Conservation (phyloP, 2,113 vertebrate genomes). For the Channa maculata region DNA sequence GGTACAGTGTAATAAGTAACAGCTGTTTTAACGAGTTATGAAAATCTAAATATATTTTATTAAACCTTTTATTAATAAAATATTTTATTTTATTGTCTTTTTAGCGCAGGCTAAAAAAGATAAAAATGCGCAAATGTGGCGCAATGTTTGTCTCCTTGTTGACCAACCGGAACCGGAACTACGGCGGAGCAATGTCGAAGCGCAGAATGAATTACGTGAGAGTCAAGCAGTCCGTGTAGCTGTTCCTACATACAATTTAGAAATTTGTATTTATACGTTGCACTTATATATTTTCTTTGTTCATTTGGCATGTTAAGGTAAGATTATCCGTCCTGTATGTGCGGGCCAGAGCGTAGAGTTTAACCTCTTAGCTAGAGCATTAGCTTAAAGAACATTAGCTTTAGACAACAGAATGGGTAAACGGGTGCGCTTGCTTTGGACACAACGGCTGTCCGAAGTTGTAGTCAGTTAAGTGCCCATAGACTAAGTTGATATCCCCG, state of each 20-base stretch:
- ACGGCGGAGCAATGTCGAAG: constrained; percentile 20
- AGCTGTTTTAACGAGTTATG: no score
- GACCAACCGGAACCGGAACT: constrained; percentile 71
- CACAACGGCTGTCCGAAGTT: not conserved
- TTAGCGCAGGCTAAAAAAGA: not conserved
- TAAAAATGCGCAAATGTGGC: constrained; percentile 51
- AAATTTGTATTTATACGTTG: not conserved
- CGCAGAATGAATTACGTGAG: constrained; percentile 67
- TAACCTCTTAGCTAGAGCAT: constrained; percentile 17
- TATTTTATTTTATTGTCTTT: no score
- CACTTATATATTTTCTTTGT: not conserved
- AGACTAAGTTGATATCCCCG: not conserved
- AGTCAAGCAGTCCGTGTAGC: constrained; percentile 10
- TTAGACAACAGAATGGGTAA: not conserved
- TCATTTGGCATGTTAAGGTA: constrained; percentile 52
- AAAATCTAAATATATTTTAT: no score
- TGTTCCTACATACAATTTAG: not conserved
- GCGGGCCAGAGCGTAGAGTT: no score
- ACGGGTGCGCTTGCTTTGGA: not conserved
- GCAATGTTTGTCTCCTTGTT: constrained; percentile 25
- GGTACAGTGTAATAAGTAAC: no score
- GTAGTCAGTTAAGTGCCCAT: fast-evolving
- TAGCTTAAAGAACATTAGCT: constrained; percentile 5
- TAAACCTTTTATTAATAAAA: no score
- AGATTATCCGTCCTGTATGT: constrained; percentile 11